phyloP scores from a whole-genome alignment of 2,797 vertebrate species.

The Columba guinea region DNA sequence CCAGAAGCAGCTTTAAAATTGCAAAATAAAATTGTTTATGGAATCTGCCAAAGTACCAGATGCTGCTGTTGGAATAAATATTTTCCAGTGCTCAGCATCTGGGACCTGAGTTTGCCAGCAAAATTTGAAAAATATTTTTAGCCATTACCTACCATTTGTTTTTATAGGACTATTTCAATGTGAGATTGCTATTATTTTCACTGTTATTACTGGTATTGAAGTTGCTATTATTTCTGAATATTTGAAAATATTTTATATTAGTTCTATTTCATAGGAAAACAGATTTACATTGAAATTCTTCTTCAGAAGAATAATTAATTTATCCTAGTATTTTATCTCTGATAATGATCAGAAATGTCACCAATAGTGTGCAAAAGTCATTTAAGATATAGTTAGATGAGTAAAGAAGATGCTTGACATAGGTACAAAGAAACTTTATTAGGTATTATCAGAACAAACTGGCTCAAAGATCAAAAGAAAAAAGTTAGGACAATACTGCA shows the following conservation, averaged over 20 bases:
- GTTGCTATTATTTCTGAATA: neutral
- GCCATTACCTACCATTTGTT: neutral
- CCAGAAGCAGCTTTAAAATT: slow-evolving; percentile 73
- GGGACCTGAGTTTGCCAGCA: slow-evolving; percentile 52
- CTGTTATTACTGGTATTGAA: neutral
- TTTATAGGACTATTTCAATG: neutral
- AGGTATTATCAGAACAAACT: neutral
- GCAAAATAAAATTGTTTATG: slow-evolving; percentile 76
- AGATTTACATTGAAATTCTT: neutral
- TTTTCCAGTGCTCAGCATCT: slow-evolving; percentile 75
- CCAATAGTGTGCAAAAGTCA: neutral
- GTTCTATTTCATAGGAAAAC: neutral
- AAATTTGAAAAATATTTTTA: slow-evolving; percentile 4
- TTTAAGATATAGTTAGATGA: neutral
- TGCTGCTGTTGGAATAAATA: slow-evolving; percentile 73
- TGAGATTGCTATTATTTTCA: neutral
- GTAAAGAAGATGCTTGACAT: neutral
- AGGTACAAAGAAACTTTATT: neutral
- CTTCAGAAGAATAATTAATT: neutral
- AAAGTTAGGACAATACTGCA: neutral
- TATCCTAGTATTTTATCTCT: neutral
- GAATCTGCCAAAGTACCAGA: slow-evolving; percentile 73
- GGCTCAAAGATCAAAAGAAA: neutral
- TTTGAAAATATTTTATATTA: neutral
- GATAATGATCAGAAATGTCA: neutral